These are phyloP conservation scores for Beaufortia kweichowensis DNA, from an alignment of 2,113 vertebrate genomes.

Conservation along the genomic window DNA sequence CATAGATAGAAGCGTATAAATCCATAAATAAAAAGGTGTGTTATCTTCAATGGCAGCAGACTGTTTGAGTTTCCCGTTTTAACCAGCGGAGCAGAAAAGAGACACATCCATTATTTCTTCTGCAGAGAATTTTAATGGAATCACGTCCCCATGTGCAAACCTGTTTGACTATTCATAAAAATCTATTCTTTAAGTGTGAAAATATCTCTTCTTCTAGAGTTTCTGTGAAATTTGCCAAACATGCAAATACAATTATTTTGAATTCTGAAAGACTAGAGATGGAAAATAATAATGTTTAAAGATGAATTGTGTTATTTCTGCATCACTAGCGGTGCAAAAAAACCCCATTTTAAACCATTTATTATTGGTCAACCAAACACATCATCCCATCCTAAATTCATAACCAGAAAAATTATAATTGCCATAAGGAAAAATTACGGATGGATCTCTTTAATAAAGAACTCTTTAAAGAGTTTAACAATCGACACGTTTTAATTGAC, in stretches of 20 bases:
- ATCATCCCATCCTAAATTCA: too few species aligned
- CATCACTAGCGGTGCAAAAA: too few species aligned
- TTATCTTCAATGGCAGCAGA: slow-evolving; percentile 33
- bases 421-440: too few species aligned
- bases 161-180: slow-evolving; percentile 28
- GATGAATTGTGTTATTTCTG: too few species aligned
- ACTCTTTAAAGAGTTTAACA: too few species aligned
- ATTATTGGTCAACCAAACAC: too few species aligned
- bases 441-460: too few species aligned
- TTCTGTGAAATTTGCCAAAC: slow-evolving; percentile 3
- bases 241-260: not conserved
- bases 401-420: too few species aligned
- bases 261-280: not conserved
- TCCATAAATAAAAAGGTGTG: slow-evolving; percentile 30
- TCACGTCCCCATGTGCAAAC: slow-evolving; percentile 18
- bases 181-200: not conserved
- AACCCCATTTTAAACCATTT: too few species aligned
- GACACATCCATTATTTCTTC: slow-evolving; percentile 22
- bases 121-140: slow-evolving; percentile 33
- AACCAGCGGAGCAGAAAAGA: slow-evolving; percentile 23
- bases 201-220: slow-evolving; percentile 2
- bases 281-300: not conserved
- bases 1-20: slow-evolving; percentile 28
- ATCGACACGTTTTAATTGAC: too few species aligned
- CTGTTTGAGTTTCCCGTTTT: slow-evolving; percentile 24